phyloP scores from a whole-genome alignment of 1,140 invertebrate genomes.

The Rhyzopertha dominica region DNA sequence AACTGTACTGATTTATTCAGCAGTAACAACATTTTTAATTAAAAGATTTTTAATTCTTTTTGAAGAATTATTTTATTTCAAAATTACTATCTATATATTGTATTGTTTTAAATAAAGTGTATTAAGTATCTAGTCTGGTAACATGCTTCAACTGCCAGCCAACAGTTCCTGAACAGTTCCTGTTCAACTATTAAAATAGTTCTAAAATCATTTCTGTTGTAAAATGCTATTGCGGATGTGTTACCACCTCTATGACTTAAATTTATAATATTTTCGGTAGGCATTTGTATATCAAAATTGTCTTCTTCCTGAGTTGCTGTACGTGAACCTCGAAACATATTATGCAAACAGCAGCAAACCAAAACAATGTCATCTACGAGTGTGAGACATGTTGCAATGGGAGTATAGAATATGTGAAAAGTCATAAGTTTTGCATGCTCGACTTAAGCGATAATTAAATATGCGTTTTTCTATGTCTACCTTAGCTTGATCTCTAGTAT shows the following conservation, averaged over 20 bases:
- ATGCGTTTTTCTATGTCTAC: constrained; percentile 33
- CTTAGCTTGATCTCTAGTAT: constrained; percentile 23
- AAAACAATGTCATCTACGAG: constrained; percentile 7
- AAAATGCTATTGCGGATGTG: constrained; percentile 4
- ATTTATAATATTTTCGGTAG: constrained; percentile 5
- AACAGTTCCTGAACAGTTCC: constrained; percentile 4
- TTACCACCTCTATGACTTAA: constrained; percentile 12
- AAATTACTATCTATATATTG: neutral
- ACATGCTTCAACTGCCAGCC: constrained; percentile 4
- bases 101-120: neutral
- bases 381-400: constrained; percentile 3
- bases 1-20: constrained; percentile 8
- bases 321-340: constrained; percentile 6
- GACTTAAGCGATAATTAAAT: constrained; percentile 43
- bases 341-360: constrained; percentile 11
- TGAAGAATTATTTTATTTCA: constrained; percentile 1
- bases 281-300: constrained; percentile 8
- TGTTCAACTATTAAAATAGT: constrained; percentile 10
- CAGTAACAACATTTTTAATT: neutral
- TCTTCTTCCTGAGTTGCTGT: constrained; percentile 2
- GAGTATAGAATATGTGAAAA: constrained; percentile 11
- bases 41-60: neutral
- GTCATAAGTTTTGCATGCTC: constrained; percentile 21
- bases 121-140: constrained; percentile 8
- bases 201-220: constrained; percentile 10